Conservation (phyloP, 2,888 invertebrate genomes). For the Syrphus vitripennis region DNA sequence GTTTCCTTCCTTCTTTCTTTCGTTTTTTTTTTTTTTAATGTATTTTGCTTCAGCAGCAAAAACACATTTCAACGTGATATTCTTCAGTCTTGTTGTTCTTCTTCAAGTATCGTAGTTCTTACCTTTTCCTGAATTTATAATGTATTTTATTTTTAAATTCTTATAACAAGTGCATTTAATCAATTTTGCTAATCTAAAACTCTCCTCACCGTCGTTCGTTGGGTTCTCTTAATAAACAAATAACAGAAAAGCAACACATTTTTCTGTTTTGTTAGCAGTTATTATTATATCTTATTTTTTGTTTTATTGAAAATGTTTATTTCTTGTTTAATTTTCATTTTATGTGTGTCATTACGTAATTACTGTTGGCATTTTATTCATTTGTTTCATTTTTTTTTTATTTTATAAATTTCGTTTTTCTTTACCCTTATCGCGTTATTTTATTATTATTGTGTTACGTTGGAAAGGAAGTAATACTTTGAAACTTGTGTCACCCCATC, state of each 20-base stretch:
- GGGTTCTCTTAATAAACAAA: too few species aligned
- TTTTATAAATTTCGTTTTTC: conserved; percentile 10
- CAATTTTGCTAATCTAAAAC: conserved; percentile 10
- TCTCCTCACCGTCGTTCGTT: not conserved
- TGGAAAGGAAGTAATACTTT: conserved; percentile 15
- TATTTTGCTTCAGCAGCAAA: conserved; percentile 30
- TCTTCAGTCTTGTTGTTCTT: conserved; percentile 5
- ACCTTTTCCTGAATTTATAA: conserved; percentile 7
- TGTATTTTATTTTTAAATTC: conserved; percentile 35
- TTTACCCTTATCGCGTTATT: conserved; percentile 26
- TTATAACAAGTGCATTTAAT: conserved; percentile 28
- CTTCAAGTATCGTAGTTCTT: not conserved
- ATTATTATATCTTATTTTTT: conserved; percentile 27
- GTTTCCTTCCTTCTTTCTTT: not conserved
- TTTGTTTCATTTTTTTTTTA: not conserved
- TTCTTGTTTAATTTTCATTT: conserved; percentile 41
- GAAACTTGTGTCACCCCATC: conserved; percentile 20
- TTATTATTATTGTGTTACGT: conserved; percentile 7
- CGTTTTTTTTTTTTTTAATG: too few species aligned
- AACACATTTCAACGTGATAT: conserved; percentile 47
- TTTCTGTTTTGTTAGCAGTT: conserved; percentile 42
- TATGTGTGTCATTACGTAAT: conserved; percentile 54
- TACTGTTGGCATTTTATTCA: conserved; percentile 30
- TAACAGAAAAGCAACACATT: not conserved
- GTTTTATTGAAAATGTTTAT: conserved; percentile 29